Evolutionary conservation across 2,797 vertebrate species (phyloP).

Genomic region (Cossypha caffra): DNA sequence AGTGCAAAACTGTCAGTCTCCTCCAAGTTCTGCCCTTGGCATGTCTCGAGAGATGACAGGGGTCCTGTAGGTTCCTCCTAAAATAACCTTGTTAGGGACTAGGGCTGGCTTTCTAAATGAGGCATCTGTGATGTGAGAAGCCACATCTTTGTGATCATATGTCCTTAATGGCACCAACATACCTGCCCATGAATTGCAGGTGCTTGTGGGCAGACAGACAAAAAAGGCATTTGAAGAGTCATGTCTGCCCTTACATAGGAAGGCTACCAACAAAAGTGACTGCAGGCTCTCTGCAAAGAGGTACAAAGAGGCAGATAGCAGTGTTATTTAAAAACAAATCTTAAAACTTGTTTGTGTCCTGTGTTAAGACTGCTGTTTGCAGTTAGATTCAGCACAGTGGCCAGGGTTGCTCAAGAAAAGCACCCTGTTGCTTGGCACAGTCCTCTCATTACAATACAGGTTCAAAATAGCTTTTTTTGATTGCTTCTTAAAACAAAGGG

Average conservation of each 20-base stretch:
- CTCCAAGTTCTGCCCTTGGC: background rate
- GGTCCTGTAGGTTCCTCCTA: background rate
- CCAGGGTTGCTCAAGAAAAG: background rate
- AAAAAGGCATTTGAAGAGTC: background rate
- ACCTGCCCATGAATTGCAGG: background rate
- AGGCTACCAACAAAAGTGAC: background rate
- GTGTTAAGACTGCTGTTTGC: background rate
- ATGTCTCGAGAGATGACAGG: rapidly evolving
- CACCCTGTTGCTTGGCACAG: background rate
- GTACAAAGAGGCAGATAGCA: background rate
- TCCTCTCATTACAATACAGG: background rate
- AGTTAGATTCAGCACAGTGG: background rate
- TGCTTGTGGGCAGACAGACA: background rate
- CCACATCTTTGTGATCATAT: background rate
- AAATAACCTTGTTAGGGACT: background rate
- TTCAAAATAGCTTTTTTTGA: background rate
- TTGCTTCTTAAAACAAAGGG: background rate
- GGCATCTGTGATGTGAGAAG: background rate
- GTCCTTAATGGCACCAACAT: background rate
- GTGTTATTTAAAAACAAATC: background rate
- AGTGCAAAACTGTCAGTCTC: background rate
- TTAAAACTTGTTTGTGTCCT: background rate
- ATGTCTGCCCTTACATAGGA: rapidly evolving
- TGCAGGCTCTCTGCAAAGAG: background rate
- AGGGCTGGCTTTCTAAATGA: background rate